Conservation (phyloP, 1,140 invertebrate genomes). For the Drosophila santomea region DNA sequence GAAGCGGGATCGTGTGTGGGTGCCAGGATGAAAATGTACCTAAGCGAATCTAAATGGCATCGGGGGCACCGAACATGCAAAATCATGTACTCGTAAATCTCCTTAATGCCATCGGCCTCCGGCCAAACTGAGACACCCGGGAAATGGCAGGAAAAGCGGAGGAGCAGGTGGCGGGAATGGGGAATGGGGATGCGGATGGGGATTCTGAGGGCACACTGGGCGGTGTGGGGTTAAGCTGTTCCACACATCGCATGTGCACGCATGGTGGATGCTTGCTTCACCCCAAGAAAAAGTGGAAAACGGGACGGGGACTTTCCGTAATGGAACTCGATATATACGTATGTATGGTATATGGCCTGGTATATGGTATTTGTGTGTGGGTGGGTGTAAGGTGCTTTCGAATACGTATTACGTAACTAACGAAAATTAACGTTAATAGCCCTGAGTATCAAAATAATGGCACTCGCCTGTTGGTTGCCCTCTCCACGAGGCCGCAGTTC, state of each 20-base stretch:
- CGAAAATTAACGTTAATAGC: constrained; percentile 84
- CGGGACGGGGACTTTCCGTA: constrained; percentile 54
- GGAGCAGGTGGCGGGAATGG: constrained; percentile 10
- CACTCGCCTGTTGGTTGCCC: constrained; percentile 55
- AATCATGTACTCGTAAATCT: constrained; percentile 83
- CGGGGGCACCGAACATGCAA: constrained; percentile 80
- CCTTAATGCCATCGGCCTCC: constrained; percentile 77
- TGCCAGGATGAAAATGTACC: constrained; percentile 81
- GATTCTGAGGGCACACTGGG: constrained; percentile 4
- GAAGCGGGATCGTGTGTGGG: constrained; percentile 25
- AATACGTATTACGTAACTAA: constrained; percentile 83
- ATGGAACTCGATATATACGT: constrained; percentile 62
- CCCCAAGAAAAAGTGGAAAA: constrained; percentile 45
- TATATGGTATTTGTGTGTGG: constrained; percentile 20
- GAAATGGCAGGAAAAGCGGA: constrained; percentile 31
- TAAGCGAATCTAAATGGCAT: constrained; percentile 84
- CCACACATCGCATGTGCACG: constrained; percentile 42
- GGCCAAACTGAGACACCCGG: constrained; percentile 58
- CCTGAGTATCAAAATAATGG: constrained; percentile 80
- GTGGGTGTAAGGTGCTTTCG: constrained; percentile 75
- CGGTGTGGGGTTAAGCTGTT: constrained; percentile 32
- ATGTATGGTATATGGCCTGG: constrained; percentile 1
- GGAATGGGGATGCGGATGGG: not conserved
- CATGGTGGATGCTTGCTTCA: constrained; percentile 69
- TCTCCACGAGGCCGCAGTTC: constrained; percentile 37